Conservation (phyloP, 2,888 invertebrate species). For the Odiellus spinosus region DNA sequence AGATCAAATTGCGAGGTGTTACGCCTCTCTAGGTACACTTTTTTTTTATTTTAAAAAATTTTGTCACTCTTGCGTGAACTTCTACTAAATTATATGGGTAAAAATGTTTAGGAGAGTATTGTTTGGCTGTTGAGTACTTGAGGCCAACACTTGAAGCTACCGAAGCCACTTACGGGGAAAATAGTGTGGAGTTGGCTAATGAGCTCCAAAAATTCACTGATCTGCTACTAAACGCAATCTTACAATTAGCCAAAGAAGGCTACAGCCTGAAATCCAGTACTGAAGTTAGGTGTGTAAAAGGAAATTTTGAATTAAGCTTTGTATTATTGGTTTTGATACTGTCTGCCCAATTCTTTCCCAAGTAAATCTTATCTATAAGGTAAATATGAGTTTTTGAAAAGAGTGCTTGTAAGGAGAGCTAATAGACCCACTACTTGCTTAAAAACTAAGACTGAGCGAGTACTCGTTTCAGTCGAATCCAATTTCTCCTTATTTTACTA, state of each 20-base stretch:
- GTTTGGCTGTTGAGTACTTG: conserved; percentile 32
- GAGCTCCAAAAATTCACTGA: conserved; percentile 48
- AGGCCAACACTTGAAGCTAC: conserved; percentile 41
- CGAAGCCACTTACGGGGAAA: conserved; percentile 43
- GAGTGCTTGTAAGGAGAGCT: too few species aligned
- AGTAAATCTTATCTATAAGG: too few species aligned
- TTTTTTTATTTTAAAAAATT: too few species aligned
- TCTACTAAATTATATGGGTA: not conserved
- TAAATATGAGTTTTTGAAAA: too few species aligned
- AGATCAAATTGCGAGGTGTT: conserved; percentile 38
- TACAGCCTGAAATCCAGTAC: not conserved
- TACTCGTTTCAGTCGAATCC: too few species aligned
- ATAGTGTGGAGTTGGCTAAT: conserved; percentile 47
- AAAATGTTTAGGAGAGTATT: conserved; percentile 27
- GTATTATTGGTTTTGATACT: too few species aligned
- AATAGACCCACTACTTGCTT: too few species aligned
- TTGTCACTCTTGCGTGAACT: not conserved
- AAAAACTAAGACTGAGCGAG: too few species aligned
- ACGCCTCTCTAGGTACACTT: conserved; percentile 36
- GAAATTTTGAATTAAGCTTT: too few species aligned
- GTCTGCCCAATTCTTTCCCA: too few species aligned
- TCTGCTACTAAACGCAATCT: conserved; percentile 25
- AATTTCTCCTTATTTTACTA: too few species aligned
- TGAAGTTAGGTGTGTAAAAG: too few species aligned
- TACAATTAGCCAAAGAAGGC: conserved; percentile 10